Base-by-base conservation (phyloP, 1,140 invertebrate genomes). In the Branchinecta lindahli region DNA sequence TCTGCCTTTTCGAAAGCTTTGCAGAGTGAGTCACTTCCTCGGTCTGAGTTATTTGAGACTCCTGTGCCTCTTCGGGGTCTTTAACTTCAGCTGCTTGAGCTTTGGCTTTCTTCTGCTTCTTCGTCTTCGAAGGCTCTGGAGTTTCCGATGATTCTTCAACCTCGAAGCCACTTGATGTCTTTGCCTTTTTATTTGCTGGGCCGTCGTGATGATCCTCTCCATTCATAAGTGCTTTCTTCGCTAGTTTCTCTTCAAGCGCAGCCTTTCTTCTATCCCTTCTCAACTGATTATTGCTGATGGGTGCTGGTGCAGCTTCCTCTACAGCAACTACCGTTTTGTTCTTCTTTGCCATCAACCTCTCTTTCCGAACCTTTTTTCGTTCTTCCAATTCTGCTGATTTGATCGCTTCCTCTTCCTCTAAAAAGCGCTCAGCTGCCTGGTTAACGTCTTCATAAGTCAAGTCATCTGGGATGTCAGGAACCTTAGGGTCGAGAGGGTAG, bases 401-500 rank as follows among this genome's bases (percentile, higher is more conserved):
- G 66, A 77, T 75, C 9, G 79, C 69, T 45, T 80, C 73, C 10
- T 78, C 46, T 20, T 82, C 75, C 70, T 78, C 69, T 0, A 82
- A 10, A 0, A 82, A 72, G 10, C 76, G 72, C 21, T 74, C 15
- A 0, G 81, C 77, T 69, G 80, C 81, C 66, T 74, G 74, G 69
- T 77, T 75, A 0, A 78, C 69, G 73, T 77, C 71, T 18, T 74
- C 76, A 20, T 75, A 75, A 7, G 72, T 68, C 72, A 75, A 77
- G 71, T 75, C 74, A 46, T 70, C 76, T 72, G 47, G 70, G 8
- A 76, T 75, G 47, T 85, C 76, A 70, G 78, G 68, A 33, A 75
- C 77, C 68, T 85, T 82, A 8, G 86, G 74, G 8, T 85, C 85
- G 8, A 88, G 72, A 8, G 86, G 86, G 78, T 86, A 88, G 52